Evolutionary conservation across 2,113 vertebrate genomes (phyloP).

Genomic region (Pelmatolapia mariae): DNA sequence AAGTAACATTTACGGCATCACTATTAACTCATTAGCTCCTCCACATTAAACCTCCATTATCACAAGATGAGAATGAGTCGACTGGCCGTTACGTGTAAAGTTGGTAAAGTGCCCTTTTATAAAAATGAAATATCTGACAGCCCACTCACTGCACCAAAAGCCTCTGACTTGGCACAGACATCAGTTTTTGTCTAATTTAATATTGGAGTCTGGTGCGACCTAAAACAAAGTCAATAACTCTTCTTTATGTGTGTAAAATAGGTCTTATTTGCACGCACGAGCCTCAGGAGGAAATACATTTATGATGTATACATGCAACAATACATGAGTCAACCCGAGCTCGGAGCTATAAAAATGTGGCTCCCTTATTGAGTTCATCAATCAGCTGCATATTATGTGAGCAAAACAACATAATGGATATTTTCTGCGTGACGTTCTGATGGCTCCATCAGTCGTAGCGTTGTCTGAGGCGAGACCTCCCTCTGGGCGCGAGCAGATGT

Average conservation of each 20-base stretch:
- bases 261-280: neutral
- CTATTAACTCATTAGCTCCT: neutral
- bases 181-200: neutral
- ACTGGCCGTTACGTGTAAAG: neutral
- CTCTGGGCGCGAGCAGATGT: slow-evolving; percentile 23
- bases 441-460: slow-evolving; percentile 13
- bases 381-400: slow-evolving; percentile 13
- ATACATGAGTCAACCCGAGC: neutral
- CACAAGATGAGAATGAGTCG: neutral
- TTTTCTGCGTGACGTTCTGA: neutral
- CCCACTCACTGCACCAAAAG: neutral
- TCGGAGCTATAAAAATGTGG: neutral
- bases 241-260: neutral
- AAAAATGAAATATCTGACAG: neutral
- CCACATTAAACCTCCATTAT: neutral
- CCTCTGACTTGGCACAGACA: fast-evolving
- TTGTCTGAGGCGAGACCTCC: slow-evolving; percentile 26
- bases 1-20: neutral
- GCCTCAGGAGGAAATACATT: neutral
- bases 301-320: neutral
- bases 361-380: slow-evolving; percentile 8
- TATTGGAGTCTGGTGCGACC: neutral
- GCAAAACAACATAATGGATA: neutral
- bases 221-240: neutral
- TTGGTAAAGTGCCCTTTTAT: neutral